Base-by-base conservation (phyloP, 2,797 vertebrate genomes). In the Ctenochaetus hawaiiensis region DNA sequence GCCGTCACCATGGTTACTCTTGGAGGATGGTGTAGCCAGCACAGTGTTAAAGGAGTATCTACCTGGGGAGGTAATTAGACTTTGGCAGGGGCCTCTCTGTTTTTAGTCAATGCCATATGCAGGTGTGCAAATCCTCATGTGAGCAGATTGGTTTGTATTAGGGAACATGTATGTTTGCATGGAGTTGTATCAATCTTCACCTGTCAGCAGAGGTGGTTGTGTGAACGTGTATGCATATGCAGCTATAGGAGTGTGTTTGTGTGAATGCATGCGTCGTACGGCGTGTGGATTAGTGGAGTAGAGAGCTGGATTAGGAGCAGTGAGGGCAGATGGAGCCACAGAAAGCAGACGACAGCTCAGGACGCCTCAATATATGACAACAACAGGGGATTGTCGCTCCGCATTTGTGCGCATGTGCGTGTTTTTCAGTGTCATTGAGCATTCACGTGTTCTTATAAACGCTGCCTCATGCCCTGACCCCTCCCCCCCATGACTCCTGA, bases 401-500 rank as follows among this genome's bases (percentile, higher is more conserved):
- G 67, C 75, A 75, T 62, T 56, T 61, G 47, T 90, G 89, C 74
- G 85, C 75, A 66, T 86, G 84, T 72, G 51, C 58, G n/a, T 57
- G 61, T 62, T 11, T 83, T 73, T 75, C 61, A 34, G 54, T 84
- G 75, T 89, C 87, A 81, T 1, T 71, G 77, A 76, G 75, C 80
- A 83, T 13, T 67, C 89, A 92, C 92, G 79, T 92, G 92, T 91
- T 67, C 68, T 68, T 66, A 57, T 44, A 72, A 88, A 84, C 16
- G 58, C 81, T 78, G 90, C 91, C 90, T 91, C 92, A 91, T 92
- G 91, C 91, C 37, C 73, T 37, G 49, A 78, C 53, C 83, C 89
- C 88, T 75, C 82, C 89, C 78, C 73, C 43, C 48, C 60, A 56
- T 44, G 73, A 69, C 77, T 47, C 58, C 69, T 87, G 82, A 89